Base-by-base conservation (phyloP, 1,140 invertebrate species). In the Caenorhabditis remanei region DNA sequence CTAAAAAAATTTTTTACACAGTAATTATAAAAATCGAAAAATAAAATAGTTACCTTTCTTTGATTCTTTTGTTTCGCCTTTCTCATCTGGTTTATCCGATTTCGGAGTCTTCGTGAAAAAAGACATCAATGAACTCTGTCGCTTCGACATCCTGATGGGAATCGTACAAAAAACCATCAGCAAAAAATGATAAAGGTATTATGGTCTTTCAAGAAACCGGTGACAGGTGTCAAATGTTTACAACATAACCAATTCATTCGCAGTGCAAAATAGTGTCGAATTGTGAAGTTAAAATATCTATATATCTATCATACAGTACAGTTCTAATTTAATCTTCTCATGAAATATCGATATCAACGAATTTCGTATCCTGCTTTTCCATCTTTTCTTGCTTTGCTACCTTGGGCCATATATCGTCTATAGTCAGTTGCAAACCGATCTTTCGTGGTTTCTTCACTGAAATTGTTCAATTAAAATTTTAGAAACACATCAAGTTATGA, bases 71-170 rank as follows among this genome's bases (percentile, higher is more conserved):
- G 11, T 43, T 71, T 71, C 65, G 8, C 7, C 14, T 4, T 71
- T 46, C 24, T 50, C 71, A 4, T 50, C 71, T n/a, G 46, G 40
- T 19, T 50, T 79, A 7, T 79, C 71, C 11, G 43, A 9, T 50
- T 79, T 79, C 46, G 71, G 71, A 32, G 43, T 79, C n/a, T 79
- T 79, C n/a, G 71, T 79, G 46, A 79, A 79, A 11, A 79, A 79
- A 21, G 71, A 79, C 71, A 53, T 79, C 21, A 79, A 24, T 50
- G 71, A 50, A n/a, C 71, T 79, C 14, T 79, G 71, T 50, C 71
- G 71, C n/a, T 79, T 79, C 43, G 71, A 79, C 71, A 79, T 79
- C 41, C 71, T 79, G n/a, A 79, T 24, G 9, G 32, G 24, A 32
- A 50, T 50, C 5, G 7, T 5, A 11, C 21, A 63, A 63, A 13